Base-by-base conservation (phyloP, 2,113 vertebrate species). In the Halichoeres trimaculatus region DNA sequence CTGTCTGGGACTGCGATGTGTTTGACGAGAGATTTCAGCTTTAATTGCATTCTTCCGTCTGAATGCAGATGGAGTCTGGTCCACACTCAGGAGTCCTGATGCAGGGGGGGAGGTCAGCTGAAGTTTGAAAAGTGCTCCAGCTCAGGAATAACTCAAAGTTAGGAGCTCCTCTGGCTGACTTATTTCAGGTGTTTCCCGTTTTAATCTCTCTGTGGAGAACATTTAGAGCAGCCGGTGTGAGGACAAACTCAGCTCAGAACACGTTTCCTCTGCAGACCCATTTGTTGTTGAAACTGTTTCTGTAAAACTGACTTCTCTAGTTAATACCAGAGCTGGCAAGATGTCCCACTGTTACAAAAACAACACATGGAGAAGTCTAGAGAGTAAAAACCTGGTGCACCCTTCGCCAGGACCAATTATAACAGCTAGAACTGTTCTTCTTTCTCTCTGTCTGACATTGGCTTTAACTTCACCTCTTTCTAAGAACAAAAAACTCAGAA, bases 11-110 rank as follows among this genome's bases (percentile, higher is more conserved):
- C 69, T 57, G 70, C 23, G 70, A 74, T 70, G 73, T 94, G 89
- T 94, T 94, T 94, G 91, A 89, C 5, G 20, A 93, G 89, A 92
- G 92, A 92, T 93, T 91, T 80, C 70, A 81, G 74, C 65, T 93
- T 90, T 92, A 94, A 94, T 93, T 93, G 89, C 90, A 35, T 85
- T 80, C 80, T 70, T 41, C 78, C 16, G 78, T 81, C 83, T 89
- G 89, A 82, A 89, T 91, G 88, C 89, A 90, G 88, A 87, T 85
- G 2, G 73, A 61, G 47, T 59, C 22, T 26, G 9, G 78, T 52
- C 65, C 69, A 51, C 14, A 54, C 68, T 61, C 50, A 20, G n/a
- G 76, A 78, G 67, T 41, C 52, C 70, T 36, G 73, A 58, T 60
- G 60, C 56, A 48, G 74, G 10, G 57, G 12, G 19, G 20, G 62